Conservation (phyloP, 30 jellyfish, hydroid and myxozoan species). For the Mastigias papua region DNA sequence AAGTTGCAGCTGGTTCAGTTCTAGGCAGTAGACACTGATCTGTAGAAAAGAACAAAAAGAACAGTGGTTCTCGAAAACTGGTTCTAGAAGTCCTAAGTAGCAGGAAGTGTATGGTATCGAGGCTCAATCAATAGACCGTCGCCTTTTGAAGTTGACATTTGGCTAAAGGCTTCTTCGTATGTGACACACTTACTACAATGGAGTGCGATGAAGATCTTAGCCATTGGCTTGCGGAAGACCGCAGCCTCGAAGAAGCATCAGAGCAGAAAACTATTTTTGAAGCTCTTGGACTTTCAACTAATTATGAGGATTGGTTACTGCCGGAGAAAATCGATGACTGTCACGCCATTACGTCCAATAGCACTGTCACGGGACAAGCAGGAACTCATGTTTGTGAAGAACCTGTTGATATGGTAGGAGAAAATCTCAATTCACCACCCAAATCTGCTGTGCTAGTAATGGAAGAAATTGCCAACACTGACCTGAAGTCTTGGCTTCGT, state of each 20-base stretch:
- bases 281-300: slow-evolving; percentile 17
- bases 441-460: not conserved
- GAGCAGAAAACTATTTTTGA: not conserved
- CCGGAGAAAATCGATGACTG: not conserved
- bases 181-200: not conserved
- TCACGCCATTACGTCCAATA: not conserved
- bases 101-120: not conserved
- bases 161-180: not conserved
- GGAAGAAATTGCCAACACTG: slow-evolving; percentile 9
- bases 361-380: not conserved
- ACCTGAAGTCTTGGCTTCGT: slow-evolving; percentile 2
- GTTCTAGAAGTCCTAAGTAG: no score
- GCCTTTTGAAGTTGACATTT: not conserved
- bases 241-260: not conserved
- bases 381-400: not conserved
- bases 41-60: not conserved
- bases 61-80: no score
- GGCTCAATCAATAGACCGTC: not conserved
- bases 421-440: not conserved
- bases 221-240: not conserved
- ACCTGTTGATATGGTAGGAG: not conserved
- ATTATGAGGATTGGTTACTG: slow-evolving; percentile 23
- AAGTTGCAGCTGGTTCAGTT: no score
- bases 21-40: not conserved
- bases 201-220: not conserved